phyloP scores from a whole-genome alignment of 2,888 invertebrate species.

The Physocephala rufipes region DNA sequence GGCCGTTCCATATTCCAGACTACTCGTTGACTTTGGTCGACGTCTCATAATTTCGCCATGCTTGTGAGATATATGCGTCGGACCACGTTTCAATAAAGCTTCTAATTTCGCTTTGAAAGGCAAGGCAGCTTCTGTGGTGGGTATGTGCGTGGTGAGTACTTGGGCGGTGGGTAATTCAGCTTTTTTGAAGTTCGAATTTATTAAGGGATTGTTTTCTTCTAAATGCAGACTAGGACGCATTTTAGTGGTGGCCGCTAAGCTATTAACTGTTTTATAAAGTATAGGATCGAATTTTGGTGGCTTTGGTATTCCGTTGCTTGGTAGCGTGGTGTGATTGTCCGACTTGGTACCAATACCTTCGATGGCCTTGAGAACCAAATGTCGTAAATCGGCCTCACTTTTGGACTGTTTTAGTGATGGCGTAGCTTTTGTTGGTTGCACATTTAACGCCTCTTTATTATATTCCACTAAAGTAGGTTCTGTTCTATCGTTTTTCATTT shows the following conservation, averaged over 20 bases:
- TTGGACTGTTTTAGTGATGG: constrained; percentile 55
- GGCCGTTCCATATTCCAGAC: constrained; percentile 39
- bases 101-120: constrained; percentile 61
- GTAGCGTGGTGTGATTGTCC: constrained; percentile 16
- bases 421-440: neutral
- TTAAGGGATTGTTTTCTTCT: no score
- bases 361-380: constrained; percentile 50
- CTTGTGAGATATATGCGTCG: constrained; percentile 53
- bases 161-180: neutral
- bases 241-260: constrained; percentile 49
- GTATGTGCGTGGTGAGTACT: no score
- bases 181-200: no score
- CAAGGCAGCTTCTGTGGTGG: constrained; percentile 36
- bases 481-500: constrained; percentile 8
- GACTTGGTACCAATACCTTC: constrained; percentile 40
- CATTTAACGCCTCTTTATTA: neutral
- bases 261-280: constrained; percentile 60
- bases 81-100: constrained; percentile 58
- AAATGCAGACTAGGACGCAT: constrained; percentile 53
- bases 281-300: constrained; percentile 62
- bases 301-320: constrained; percentile 52
- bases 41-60: constrained; percentile 47
- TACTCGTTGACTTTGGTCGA: constrained; percentile 51
- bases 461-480: constrained; percentile 13
- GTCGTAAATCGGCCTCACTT: constrained; percentile 59